A percentile compares a stretch with the other conserved stretches of the same genome.
Conservation (phyloP, 2,113 vertebrate genomes). For the Rhynchomys soricoides region DNA sequence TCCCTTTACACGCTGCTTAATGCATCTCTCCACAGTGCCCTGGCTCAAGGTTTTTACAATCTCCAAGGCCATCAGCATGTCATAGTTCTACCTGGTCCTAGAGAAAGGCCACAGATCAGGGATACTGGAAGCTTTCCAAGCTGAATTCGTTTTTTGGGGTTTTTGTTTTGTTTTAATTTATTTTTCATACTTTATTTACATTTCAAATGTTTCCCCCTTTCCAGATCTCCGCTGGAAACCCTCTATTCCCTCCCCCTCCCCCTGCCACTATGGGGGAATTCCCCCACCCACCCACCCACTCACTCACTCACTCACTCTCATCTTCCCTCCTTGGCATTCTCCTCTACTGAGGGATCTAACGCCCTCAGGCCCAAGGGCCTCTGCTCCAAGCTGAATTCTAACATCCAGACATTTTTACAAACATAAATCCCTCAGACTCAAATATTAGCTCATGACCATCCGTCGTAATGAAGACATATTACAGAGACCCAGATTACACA, state of each 20-base stretch:
- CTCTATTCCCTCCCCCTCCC: too few relatives aligned
- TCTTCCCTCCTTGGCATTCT: too few relatives aligned
- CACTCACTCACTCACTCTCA: too few relatives aligned
- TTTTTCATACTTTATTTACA: too few relatives aligned
- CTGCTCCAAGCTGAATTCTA: background rate
- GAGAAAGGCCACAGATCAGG: background rate
- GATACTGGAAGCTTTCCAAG: background rate
- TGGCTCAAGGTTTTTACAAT: fast-evolving
- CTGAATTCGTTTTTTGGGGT: too few relatives aligned
- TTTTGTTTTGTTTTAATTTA: too few relatives aligned
- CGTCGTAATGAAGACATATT: background rate
- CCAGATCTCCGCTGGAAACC: too few relatives aligned
- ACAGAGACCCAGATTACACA: background rate
- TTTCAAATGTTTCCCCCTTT: too few relatives aligned
- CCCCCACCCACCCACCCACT: too few relatives aligned
- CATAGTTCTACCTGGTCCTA: background rate
- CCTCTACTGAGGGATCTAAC: too few relatives aligned
- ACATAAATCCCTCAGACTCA: background rate
- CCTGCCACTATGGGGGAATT: too few relatives aligned
- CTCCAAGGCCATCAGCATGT: fast-evolving
- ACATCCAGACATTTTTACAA: background rate
- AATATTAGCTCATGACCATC: background rate
- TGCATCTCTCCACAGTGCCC: background rate
- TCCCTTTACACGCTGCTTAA: background rate
- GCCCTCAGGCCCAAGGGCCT: too few relatives aligned